A percentile compares a stretch with the other conserved stretches of the same genome.
phyloP scores from a whole-genome alignment of 2,113 vertebrate species.

The Gasterosteus aculeatus region DNA sequence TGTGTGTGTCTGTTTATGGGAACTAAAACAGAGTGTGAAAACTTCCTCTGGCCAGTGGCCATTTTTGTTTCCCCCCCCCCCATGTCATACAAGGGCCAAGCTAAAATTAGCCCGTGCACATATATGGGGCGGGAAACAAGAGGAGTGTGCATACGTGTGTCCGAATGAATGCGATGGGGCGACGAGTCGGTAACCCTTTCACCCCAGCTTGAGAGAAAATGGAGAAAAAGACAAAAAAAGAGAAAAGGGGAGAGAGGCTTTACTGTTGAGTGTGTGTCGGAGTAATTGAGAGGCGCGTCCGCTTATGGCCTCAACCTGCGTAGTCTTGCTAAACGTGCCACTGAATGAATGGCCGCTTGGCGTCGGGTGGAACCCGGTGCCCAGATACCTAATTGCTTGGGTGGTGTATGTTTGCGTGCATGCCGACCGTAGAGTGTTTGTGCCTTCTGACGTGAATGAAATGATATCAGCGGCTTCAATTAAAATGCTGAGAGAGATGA shows the following conservation, averaged over 20 bases:
- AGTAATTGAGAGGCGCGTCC: conserved; percentile 21
- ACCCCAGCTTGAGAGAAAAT: conserved; percentile 1
- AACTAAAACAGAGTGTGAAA: conserved; percentile 31
- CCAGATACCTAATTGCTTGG: conserved; percentile 20
- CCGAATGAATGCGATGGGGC: conserved; percentile 33
- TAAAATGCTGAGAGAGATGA: neutral
- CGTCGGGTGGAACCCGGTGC: neutral
- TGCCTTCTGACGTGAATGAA: conserved; percentile 37
- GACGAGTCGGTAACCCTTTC: conserved; percentile 14
- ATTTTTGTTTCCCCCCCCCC: conserved; percentile 35
- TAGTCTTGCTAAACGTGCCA: neutral
- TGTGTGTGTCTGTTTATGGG: neutral
- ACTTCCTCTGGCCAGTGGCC: conserved; percentile 41
- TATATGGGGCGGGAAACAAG: conserved; percentile 46
- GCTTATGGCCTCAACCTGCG: conserved; percentile 16
- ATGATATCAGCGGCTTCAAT: neutral
- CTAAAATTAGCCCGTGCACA: conserved; percentile 67
- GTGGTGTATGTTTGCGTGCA: conserved; percentile 16
- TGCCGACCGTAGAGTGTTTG: neutral
- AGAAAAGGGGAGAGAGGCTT: neutral
- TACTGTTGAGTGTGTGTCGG: neutral
- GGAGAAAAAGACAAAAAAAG: neutral
- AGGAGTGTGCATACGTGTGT: neutral
- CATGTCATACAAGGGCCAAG: conserved; percentile 44
- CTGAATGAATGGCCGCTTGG: neutral